Conservation (phyloP, 2,888 invertebrate species). For the Nymphalis polychloros region DNA sequence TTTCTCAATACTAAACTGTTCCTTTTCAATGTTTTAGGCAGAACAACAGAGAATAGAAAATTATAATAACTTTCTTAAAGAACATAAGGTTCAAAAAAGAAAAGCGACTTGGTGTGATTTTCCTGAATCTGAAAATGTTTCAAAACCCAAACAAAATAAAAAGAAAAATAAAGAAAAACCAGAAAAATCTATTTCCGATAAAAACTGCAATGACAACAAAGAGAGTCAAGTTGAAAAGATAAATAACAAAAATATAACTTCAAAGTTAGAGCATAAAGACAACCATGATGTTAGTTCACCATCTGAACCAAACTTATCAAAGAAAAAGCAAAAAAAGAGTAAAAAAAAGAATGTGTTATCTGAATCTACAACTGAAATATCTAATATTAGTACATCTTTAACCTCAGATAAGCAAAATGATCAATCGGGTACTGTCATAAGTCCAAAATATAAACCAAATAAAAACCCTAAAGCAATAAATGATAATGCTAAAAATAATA, state of each 20-base stretch:
- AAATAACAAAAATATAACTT: conserved; percentile 29
- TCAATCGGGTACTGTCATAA: not conserved
- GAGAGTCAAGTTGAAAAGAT: not conserved
- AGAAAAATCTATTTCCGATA: not conserved
- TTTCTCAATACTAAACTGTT: not conserved
- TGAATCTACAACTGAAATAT: not conserved
- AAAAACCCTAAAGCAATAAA: not conserved
- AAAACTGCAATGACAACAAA: not conserved
- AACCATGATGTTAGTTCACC: not conserved
- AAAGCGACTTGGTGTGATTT: conserved; percentile 82
- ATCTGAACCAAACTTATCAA: conserved; percentile 16
- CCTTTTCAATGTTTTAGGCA: conserved; percentile 56
- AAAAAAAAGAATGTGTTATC: conserved; percentile 3
- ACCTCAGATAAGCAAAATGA: not conserved
- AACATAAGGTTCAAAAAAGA: conserved; percentile 70
- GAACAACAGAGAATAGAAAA: conserved; percentile 76
- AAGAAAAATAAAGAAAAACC: conserved; percentile 11
- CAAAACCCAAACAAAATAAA: conserved; percentile 35
- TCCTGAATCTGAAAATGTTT: conserved; percentile 62
- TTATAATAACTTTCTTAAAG: conserved; percentile 77
- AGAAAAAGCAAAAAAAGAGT: conserved; percentile 27
- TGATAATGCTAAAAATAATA: not conserved
- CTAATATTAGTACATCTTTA: not conserved
- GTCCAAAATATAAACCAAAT: not conserved
- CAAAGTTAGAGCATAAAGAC: conserved; percentile 17